These are phyloP conservation scores for Gryllus bimaculatus DNA, from an alignment of 1,140 invertebrate genomes.

Conservation along the genomic window DNA sequence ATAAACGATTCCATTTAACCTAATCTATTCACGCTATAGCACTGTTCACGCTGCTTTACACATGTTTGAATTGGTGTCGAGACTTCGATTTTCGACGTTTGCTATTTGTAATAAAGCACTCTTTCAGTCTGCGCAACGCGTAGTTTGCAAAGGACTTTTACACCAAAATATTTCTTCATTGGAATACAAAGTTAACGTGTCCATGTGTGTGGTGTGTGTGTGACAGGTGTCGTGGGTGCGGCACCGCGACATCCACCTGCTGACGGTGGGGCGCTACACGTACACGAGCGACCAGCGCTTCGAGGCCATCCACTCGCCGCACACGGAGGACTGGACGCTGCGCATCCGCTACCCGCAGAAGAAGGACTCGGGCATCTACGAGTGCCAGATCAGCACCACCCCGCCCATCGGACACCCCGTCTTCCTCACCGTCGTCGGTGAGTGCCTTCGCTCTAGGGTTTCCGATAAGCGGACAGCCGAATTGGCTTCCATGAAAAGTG, in stretches of 20 bases:
- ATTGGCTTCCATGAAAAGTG: too few species aligned
- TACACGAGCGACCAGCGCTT: slow-evolving; percentile 79
- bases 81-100: too few species aligned
- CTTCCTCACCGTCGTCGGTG: slow-evolving; percentile 68
- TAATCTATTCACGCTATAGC: too few species aligned
- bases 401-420: slow-evolving; percentile 71
- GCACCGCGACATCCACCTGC: slow-evolving; percentile 72
- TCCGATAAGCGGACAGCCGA: too few species aligned
- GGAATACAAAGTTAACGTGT: too few species aligned
- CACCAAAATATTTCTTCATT: too few species aligned
- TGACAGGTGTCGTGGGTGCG: slow-evolving; percentile 80
- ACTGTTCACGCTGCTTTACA: too few species aligned
- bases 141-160: too few species aligned
- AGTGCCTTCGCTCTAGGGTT: slow-evolving; percentile 25
- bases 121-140: too few species aligned
- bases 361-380: slow-evolving; percentile 70
- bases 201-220: slow-evolving; percentile 10
- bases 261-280: slow-evolving; percentile 75
- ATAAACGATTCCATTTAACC: too few species aligned
- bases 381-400: slow-evolving; percentile 80
- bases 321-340: slow-evolving; percentile 68
- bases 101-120: too few species aligned
- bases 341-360: slow-evolving; percentile 63
- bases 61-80: too few species aligned
- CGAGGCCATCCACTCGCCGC: slow-evolving; percentile 62